Conservation (phyloP, 2,113 vertebrate genomes). For the Ptilonorhynchus violaceus region DNA sequence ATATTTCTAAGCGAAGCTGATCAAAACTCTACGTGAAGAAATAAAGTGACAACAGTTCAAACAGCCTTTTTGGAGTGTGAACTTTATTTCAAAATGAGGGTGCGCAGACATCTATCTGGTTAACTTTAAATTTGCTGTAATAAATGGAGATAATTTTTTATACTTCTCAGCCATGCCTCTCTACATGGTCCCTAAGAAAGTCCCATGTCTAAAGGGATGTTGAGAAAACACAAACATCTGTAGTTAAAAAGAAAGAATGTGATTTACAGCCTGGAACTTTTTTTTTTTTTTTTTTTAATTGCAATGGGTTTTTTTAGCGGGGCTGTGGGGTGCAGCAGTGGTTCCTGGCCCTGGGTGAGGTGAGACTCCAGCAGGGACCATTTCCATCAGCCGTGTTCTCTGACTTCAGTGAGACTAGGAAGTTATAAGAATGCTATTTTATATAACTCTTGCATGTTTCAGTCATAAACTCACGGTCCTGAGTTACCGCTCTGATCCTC, state of each 20-base stretch:
- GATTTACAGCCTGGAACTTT: not conserved
- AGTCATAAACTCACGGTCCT: not conserved
- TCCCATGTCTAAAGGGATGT: not conserved
- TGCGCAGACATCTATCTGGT: not conserved
- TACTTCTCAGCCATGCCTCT: not conserved
- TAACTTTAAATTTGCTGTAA: not conserved
- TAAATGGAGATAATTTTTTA: not conserved
- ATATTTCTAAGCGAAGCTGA: not conserved
- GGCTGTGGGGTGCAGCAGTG: not conserved
- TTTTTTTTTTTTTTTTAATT: not conserved
- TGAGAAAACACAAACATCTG: not conserved
- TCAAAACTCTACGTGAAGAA: not conserved
- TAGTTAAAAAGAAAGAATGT: not conserved
- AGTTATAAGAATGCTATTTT: not conserved
- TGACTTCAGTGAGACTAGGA: not conserved
- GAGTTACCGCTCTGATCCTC: not conserved
- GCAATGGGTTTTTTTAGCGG: not conserved
- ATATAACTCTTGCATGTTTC: not conserved
- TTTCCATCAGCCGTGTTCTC: accelerated
- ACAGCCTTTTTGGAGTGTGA: not conserved
- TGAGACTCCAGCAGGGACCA: not conserved
- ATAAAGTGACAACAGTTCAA: not conserved
- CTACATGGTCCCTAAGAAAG: not conserved
- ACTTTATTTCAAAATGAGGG: not conserved
- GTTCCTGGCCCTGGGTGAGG: not conserved